Evolutionary conservation across 2,797 vertebrate genomes (phyloP), one percentile per base, ranked within the genome.

Genomic region (Stomatorhinus walkeri): DNA sequence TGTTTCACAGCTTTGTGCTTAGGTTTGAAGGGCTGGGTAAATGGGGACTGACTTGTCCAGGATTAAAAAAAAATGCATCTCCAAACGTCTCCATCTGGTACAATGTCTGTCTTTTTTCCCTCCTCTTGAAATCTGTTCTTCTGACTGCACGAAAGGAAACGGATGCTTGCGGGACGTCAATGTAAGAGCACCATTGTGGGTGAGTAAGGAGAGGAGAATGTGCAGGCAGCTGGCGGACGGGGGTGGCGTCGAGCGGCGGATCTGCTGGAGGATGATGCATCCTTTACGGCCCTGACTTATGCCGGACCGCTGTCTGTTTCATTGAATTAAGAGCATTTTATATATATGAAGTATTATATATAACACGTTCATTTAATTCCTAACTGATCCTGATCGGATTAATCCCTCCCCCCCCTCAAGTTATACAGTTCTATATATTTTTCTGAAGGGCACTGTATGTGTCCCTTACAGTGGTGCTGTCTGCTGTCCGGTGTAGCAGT

Each of bases 151-250:
- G n/a, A 87, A 87, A 56, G 24, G n/a, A 51, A 51, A 85, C 22
- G 46, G 85, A 87, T 59, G 8, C 32, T 32, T 56, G 28, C 7
- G 32, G 51, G 52, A 59, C 12, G 16, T 19, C 52, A 51, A 24
- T 85, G 28, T 85, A 56, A 56, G 85, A 2, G 85, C 51, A n/a
- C 12, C 32, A 40, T 61, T 87, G 85, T 87, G 56, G 56, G 87
- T 87, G 87, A 87, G 87, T 87, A 61, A 64, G 56, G 40, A 46
- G 56, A 6, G 56, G 28, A 36, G 49, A 86, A 56, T 54, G 32
- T n/a, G 3, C 14, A n/a, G 10, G 28, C 85, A 56, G 51, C 51
- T 56, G 49, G 24, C 14, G 16, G 3, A 0, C n/a, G 85, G 85
- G 46, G 49, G 49, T 3, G 48, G 22, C 24, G 6, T 22, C 0